Base-by-base conservation (phyloP, 2,113 vertebrate genomes). In the Sigmodon hispidus region DNA sequence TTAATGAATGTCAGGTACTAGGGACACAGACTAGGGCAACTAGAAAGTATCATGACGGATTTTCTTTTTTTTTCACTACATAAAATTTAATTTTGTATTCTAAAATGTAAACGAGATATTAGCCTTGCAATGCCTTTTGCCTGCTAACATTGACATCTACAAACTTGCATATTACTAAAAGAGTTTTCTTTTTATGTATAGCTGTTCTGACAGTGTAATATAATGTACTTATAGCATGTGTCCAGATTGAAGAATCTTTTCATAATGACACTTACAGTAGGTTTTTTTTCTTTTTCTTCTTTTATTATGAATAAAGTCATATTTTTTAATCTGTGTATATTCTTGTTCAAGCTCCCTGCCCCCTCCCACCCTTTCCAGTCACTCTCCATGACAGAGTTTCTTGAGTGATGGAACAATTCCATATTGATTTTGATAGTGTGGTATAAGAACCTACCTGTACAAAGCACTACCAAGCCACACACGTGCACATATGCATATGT, bases 81-180 rank as follows among this genome's bases (percentile, higher is more conserved):
- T 36, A 11, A 81, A 22, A 90, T 81, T 96, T 96, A 91, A 90
- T 88, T 92, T 16, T 67, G 17, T 50, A 43, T 91, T 87, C 34
- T 19, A 91, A 93, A 91, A 80, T 90, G 3, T 75, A 34, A 55
- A 76, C 67, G 10, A 21, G 48, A 89, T 70, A 75, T 57, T 24
- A 52, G 65, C 19, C 63, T 52, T 79, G 36, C 43, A 5, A 80
- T 83, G 5, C 1, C 3, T 29, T 86, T 77, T 69, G 55, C 73
- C 16, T 63, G 69, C 6, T 87, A 75, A 55, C 69, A 67, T 50
- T 84, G 12, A 79, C 3, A 69, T 10, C 2, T 36, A 11, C 83
- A 63, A 94, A n/a, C 31, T 29, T 93, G 45, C 4, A 59, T 43
- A 40, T 21, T 81, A n/a, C n/a, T n/a, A 57, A 4, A 34, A 57